These are phyloP conservation scores for Periphyllus acericola DNA, from an alignment of 2,888 invertebrate species.

Conservation along the genomic window DNA sequence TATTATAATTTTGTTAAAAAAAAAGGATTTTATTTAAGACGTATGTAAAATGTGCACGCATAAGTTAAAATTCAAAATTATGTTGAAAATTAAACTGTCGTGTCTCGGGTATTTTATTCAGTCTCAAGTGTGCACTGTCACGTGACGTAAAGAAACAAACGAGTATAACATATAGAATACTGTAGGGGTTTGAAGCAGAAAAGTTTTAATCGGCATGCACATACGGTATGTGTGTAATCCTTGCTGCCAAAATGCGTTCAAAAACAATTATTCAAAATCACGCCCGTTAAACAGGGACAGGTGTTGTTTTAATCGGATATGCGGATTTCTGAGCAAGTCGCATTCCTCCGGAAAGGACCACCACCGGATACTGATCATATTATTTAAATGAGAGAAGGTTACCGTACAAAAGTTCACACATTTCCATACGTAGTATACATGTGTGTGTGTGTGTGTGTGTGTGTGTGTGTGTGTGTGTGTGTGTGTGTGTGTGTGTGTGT, in stretches of 20 bases:
- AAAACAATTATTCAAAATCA: slow-evolving; percentile 57
- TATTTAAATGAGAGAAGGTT: slow-evolving; percentile 57
- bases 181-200: slow-evolving; percentile 1
- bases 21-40: not conserved
- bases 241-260: slow-evolving; percentile 13
- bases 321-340: slow-evolving; percentile 39
- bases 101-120: not conserved
- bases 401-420: slow-evolving; percentile 45
- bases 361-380: slow-evolving; percentile 43
- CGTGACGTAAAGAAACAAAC: not conserved
- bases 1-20: not conserved
- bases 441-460: not conserved
- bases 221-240: not conserved
- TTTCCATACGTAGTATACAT: slow-evolving; percentile 13
- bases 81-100: not conserved
- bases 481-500: not conserved
- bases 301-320: slow-evolving; percentile 52
- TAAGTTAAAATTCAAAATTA: too few relatives aligned
- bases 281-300: slow-evolving; percentile 53
- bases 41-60: too few relatives aligned
- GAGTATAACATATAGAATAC: not conserved
- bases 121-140: not conserved
- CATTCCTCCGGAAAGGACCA: slow-evolving; percentile 47
- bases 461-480: not conserved
- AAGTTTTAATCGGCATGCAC: slow-evolving; percentile 33